phyloP scores from a whole-genome alignment of 2,113 vertebrate species.

The Antennarius striatus region DNA sequence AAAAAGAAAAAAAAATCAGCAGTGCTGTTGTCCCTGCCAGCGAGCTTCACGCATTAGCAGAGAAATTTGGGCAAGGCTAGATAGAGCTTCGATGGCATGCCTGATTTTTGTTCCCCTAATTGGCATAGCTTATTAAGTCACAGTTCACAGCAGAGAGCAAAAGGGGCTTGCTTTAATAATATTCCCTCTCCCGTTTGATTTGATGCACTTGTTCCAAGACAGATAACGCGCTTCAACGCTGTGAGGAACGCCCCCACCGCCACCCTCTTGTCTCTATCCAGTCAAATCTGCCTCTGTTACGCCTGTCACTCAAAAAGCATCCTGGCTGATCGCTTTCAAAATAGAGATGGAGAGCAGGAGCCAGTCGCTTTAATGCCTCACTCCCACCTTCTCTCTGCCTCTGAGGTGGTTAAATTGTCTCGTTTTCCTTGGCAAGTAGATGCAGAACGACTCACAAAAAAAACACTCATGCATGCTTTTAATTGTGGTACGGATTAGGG shows the following conservation, averaged over 20 bases:
- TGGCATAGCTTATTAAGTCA: constrained; percentile 80
- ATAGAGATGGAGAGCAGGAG: constrained; percentile 71
- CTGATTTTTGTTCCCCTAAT: constrained; percentile 78
- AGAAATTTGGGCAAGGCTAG: constrained; percentile 65
- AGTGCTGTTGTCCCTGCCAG: constrained; percentile 46
- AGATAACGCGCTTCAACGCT: constrained; percentile 65
- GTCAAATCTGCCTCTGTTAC: constrained; percentile 77
- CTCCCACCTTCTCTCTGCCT: constrained; percentile 58
- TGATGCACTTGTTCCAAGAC: constrained; percentile 72
- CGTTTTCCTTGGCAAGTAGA: constrained; percentile 55
- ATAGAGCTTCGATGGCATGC: constrained; percentile 69
- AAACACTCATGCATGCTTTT: constrained; percentile 66
- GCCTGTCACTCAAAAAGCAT: constrained; percentile 74
- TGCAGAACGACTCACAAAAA: constrained; percentile 68
- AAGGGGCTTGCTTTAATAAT: constrained; percentile 74
- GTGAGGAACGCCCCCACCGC: constrained; percentile 56
- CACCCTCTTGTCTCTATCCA: constrained; percentile 77
- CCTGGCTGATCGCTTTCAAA: constrained; percentile 71
- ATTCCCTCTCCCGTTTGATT: constrained; percentile 72
- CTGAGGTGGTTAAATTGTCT: constrained; percentile 59
- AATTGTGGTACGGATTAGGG: constrained; percentile 81
- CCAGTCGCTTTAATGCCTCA: constrained; percentile 69
- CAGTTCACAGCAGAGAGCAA: constrained; percentile 65
- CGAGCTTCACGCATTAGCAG: constrained; percentile 58
- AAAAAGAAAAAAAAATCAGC: constrained; percentile 3